Base-by-base conservation (phyloP, 1,140 invertebrate species). In the Anoplolepis gracilipes region DNA sequence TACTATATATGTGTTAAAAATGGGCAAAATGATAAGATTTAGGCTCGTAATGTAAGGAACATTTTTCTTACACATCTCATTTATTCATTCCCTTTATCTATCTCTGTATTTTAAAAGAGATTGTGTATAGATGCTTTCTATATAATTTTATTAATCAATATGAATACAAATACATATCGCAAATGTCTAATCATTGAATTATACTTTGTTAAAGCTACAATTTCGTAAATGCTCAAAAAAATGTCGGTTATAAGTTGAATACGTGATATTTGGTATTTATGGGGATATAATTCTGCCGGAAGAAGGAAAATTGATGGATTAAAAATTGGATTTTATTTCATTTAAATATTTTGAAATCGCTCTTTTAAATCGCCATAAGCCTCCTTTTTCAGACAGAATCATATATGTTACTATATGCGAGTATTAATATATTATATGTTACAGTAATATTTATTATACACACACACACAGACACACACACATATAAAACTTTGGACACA, bases 371-470 rank as follows among this genome's bases (percentile, higher is more conserved):
- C 2, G 42, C 42, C 13, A 46, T 46, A 46, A 16, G 11, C 46
- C 3, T 49, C 3, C 46, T 49, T 49, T 49, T 19, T 49, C 16
- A 16, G 4, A 1, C 46, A 49, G 16, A 19, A 49, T 49, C 46
- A 19, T 5, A 49, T 16, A 19, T 49, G 46, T 49, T 49, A 49
- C 16, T 49, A 49, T 36, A 73, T 8, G n/a, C 3, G 2, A 65
- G n/a, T 57, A 25, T 73, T 22, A 22, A 39, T 73, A 73, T 73
- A 36, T 57, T 57, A 46, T 16, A 67, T 28, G 16, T 69, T 55
- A 72, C 8, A 59, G 19, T 53, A 53, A 53, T 53, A 57, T 73
- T 73, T 73, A 59, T 73, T 73, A 25, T n/a, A n/a, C n/a, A n/a
- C n/a, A n/a, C n/a, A n/a, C n/a, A n/a, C n/a, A n/a, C n/a, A n/a